phyloP scores from a whole-genome alignment of 2,888 invertebrate genomes.

The Xanthorhoe designata region DNA sequence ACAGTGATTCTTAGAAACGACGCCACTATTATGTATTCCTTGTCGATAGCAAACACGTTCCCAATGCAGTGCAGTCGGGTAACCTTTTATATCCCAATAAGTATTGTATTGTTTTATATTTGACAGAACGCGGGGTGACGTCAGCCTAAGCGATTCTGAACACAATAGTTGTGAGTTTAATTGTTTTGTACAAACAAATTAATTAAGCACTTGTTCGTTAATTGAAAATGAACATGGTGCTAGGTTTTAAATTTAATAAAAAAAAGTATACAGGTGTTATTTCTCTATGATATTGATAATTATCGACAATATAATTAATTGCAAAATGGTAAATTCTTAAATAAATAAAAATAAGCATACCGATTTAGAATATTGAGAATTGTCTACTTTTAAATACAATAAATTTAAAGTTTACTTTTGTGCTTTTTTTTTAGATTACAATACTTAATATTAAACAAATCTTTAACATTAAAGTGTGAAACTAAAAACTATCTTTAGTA shows the following conservation, averaged over 20 bases:
- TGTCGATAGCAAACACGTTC: slow-evolving; percentile 1
- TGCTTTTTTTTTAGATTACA: too few species aligned
- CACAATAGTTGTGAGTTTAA: slow-evolving; percentile 13
- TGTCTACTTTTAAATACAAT: too few species aligned
- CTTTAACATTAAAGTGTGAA: too few species aligned
- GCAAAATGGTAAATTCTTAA: too few species aligned
- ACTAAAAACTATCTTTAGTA: too few species aligned
- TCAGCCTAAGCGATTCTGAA: slow-evolving; percentile 16
- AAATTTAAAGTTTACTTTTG: too few species aligned
- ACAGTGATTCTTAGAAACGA: not conserved
- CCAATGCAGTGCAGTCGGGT: slow-evolving; percentile 10
- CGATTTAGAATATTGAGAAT: too few species aligned
- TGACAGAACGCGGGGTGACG: slow-evolving; percentile 32
- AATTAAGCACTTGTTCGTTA: slow-evolving; percentile 27
- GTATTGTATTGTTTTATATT: slow-evolving; percentile 29
- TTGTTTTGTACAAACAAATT: slow-evolving; percentile 32
- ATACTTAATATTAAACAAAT: too few species aligned
- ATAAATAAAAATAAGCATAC: too few species aligned
- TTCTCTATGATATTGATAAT: too few species aligned
- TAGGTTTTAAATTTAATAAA: not conserved
- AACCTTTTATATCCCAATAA: slow-evolving; percentile 21
- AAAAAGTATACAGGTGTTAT: too few species aligned
- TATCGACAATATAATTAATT: too few species aligned
- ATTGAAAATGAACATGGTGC: slow-evolving; percentile 16
- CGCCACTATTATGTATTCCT: not conserved